Base-by-base conservation (phyloP, 2,113 vertebrate genomes). In the Cottus gobio region DNA sequence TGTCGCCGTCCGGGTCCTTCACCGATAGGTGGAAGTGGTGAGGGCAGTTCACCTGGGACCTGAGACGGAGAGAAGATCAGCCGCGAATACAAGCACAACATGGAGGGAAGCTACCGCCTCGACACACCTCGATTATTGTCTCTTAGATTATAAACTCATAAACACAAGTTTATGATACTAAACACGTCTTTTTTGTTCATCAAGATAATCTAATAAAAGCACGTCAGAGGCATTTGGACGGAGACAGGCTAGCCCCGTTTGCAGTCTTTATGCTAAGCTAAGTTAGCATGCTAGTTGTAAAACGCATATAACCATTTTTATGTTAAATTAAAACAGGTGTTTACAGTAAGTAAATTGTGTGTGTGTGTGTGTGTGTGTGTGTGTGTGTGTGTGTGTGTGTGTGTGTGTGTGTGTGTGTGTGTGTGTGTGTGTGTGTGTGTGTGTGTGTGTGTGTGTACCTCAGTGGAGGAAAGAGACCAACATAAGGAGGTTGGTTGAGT, bases 1-100 rank as follows among this genome's bases (percentile, higher is more conserved):
- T 77, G 84, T 95, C 94, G 3, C 91, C 88, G 9, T 95, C 94
- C 76, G 83, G 61, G 64, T 95, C 94, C 65, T 81, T 91, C 12
- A 90, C 88, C 0, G 89, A 83, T 71, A 95, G 48, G 5, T 3
- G 8, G 78, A 94, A 82, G 71, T 81, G 31, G 0, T 75, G 90
- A 26, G 88, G 67, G 64, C 94, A 95, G 69, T 86, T 82, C 37
- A 68, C 81, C 7, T 39, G 81, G 7, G 89, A 79, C 69, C 94
- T 95, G 1, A 2, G 6, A 78, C 56, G 76, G 4, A 73, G 30
- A 73, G n/a, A 65, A 1, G 30, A 28, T 60, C 39, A 79, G 44
- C 58, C 60, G 26, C 6, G 42, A 26, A 75, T 3, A 30, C 10
- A 8, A 0, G 12, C 13, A 61, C 34, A 72, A 15, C 63, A 36